phyloP scores from a whole-genome alignment of 2,113 vertebrate species.

The Pheucticus melanocephalus region DNA sequence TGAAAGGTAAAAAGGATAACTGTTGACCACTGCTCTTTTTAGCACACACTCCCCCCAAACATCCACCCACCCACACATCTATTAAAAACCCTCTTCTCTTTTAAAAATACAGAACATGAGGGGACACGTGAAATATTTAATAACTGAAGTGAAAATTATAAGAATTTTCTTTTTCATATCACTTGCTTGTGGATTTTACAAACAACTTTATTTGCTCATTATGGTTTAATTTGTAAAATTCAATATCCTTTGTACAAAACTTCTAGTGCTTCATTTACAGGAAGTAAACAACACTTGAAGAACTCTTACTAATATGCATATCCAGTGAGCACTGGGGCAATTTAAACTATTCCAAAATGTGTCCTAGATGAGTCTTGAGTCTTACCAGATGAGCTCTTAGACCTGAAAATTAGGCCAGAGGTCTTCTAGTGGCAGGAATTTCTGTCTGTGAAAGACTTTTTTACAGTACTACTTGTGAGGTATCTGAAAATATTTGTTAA shows the following conservation, averaged over 20 bases:
- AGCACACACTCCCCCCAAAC: background rate
- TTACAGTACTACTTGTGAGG: background rate
- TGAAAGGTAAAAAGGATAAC: background rate
- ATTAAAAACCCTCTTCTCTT: background rate
- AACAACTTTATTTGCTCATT: background rate
- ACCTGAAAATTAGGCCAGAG: background rate
- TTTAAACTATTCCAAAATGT: background rate
- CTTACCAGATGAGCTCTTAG: background rate
- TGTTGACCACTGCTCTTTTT: background rate
- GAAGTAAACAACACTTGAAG: background rate
- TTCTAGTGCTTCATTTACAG: background rate
- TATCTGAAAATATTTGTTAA: background rate
- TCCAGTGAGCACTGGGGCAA: background rate
- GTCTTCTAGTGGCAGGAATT: background rate
- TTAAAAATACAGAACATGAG: background rate
- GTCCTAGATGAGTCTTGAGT: fast-evolving
- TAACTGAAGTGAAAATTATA: background rate
- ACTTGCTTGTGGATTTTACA: background rate
- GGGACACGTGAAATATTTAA: background rate
- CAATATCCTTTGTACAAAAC: background rate
- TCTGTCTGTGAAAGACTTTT: background rate
- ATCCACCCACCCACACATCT: background rate
- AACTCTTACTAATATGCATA: background rate
- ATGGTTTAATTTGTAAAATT: background rate
- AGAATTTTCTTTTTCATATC: background rate